Base-by-base conservation (phyloP, 2,888 invertebrate species). In the Cryptops parisi region DNA sequence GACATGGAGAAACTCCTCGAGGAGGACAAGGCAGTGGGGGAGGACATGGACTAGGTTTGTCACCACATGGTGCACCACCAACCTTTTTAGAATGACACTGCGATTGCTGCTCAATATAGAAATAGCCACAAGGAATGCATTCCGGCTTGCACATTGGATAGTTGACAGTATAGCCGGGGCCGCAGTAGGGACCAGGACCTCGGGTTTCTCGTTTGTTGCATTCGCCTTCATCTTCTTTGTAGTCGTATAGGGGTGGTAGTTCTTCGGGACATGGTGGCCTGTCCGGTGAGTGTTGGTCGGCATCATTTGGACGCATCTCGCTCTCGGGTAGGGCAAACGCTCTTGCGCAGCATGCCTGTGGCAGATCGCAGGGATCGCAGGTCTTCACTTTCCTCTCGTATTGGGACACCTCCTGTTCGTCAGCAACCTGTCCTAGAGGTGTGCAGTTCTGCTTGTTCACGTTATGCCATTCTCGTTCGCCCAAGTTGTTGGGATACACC, bases 381-480 rank as follows among this genome's bases (percentile, higher is more conserved):
- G 47, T 19, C 6, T 22, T 24, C n/a, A 47, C 33, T 22, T 27
- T 33, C 2, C 47, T 1, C 4, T 47, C 47, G 47, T 47, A 47
- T 22, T 47, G 47, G 22, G 26, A 6, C 1, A 26, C 22, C 22
- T 47, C 47, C 22, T 22, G 26, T 17, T 47, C 47, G 22, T 24
- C 33, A 17, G 15, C 33, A 3, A 24, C 12, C 4, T 24, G 22
- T 1, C 47, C 26, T 6, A 27, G 27, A 17, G 25, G 26, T 22
- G 25, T 25, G 17, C 27, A 33, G 6, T 47, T 26, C 1, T 22
- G 3, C 12, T 33, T 24, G 33, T 47, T 26, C 3, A 26, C 26
- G 22, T 26, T 47, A 33, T 47, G 47, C 47, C 47, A 47, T 19
- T 47, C 47, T 15, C 33, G 26, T 6, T 47, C 47, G 12, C 47